These are phyloP conservation scores for Gorsachius goisagi DNA, from an alignment of 2,113 vertebrate species.

Conservation along the genomic window DNA sequence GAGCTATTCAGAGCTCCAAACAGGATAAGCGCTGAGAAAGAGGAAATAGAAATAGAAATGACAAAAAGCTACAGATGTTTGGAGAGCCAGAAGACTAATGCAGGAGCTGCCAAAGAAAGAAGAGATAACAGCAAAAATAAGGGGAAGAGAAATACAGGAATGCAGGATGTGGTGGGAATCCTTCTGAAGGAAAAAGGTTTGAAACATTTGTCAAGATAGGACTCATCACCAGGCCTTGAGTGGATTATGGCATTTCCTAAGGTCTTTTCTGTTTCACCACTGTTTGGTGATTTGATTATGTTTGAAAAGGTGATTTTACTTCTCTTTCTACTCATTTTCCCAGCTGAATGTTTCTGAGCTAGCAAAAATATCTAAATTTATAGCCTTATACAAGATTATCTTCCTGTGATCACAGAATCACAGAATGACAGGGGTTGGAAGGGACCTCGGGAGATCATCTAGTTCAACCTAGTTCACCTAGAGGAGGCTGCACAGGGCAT, in stretches of 20 bases:
- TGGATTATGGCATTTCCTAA: not conserved
- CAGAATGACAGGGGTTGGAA: too few species aligned
- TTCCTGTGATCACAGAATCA: not conserved
- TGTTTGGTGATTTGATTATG: not conserved
- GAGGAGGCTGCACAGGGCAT: too few species aligned
- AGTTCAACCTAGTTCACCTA: too few species aligned
- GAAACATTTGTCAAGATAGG: not conserved
- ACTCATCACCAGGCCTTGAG: not conserved
- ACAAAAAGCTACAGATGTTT: constrained; percentile 7
- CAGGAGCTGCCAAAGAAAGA: not conserved
- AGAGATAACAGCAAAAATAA: not conserved
- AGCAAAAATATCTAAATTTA: not conserved
- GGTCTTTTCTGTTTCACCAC: not conserved
- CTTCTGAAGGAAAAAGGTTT: not conserved
- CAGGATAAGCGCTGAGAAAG: not conserved
- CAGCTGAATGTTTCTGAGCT: not conserved
- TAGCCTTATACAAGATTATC: not conserved
- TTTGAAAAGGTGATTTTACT: not conserved
- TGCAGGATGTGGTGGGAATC: not conserved
- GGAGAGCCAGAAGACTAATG: not conserved
- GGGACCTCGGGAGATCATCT: too few species aligned
- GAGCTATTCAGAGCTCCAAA: constrained; percentile 16
- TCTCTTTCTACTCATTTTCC: not conserved
- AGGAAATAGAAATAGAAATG: not conserved
- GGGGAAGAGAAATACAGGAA: not conserved